A percentile compares a stretch with the other conserved stretches of the same genome.
These are phyloP conservation scores for Hipparchia semele DNA, from an alignment of 2,888 invertebrate species.

Conservation along the genomic window DNA sequence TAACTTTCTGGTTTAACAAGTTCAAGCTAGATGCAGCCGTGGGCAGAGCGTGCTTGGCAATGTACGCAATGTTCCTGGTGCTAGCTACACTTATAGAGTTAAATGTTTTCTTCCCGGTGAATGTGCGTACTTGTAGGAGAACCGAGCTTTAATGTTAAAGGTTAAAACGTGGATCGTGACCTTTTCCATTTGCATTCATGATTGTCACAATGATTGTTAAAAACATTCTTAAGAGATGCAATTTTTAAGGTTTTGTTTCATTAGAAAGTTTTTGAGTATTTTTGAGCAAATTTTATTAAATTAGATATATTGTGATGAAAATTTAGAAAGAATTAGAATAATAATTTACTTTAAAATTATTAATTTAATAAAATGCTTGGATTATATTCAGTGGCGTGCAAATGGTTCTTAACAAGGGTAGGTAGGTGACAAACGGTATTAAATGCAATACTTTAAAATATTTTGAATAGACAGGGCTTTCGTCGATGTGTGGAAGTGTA, in stretches of 20 bases:
- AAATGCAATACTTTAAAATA: no score
- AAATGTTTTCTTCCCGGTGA: slow-evolving; percentile 96
- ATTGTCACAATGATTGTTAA: slow-evolving; percentile 22
- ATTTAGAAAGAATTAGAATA: background rate
- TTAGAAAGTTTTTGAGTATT: background rate
- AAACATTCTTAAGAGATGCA: background rate
- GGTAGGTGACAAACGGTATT: no score
- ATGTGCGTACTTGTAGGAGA: slow-evolving; percentile 92
- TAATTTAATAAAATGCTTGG: background rate
- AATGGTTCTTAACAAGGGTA: no score
- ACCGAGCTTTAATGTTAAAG: slow-evolving; percentile 67
- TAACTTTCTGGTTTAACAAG: slow-evolving; percentile 93
- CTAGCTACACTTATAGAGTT: slow-evolving; percentile 95
- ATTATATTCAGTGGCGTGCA: no score
- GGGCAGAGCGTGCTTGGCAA: slow-evolving; percentile 91
- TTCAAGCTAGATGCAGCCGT: slow-evolving; percentile 94
- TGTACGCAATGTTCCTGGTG: slow-evolving; percentile 94
- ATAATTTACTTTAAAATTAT: background rate
- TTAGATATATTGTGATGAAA: background rate
- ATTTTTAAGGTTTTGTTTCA: background rate
- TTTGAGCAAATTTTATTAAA: background rate
- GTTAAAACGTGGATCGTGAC: slow-evolving; percentile 22
- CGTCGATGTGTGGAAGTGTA: no score
- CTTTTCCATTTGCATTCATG: slow-evolving; percentile 29
- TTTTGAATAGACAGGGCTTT: no score